phyloP scores from a whole-genome alignment of 2,113 vertebrate species.

The Vanacampus margaritifer region DNA sequence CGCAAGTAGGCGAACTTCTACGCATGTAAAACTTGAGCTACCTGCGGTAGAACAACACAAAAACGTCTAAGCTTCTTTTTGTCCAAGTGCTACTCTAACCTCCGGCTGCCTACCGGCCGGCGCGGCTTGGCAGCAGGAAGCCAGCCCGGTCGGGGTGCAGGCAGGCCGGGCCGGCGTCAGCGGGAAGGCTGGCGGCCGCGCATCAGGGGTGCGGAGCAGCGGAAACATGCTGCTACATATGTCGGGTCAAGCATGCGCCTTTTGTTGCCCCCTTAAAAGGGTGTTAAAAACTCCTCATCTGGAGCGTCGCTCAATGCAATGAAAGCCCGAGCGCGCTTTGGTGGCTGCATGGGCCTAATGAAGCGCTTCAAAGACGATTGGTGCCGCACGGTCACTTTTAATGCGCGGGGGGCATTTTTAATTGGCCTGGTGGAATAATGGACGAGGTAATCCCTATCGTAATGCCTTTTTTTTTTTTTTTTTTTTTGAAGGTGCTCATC shows the following conservation, averaged over 20 bases:
- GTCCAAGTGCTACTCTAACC: constrained; percentile 85
- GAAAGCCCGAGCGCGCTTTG: constrained; percentile 72
- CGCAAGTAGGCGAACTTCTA: too few relatives aligned
- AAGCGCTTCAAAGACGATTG: constrained; percentile 82
- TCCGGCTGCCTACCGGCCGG: constrained; percentile 77
- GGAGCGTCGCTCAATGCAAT: constrained; percentile 73
- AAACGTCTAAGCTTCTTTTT: constrained; percentile 57
- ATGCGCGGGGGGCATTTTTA: constrained; percentile 83
- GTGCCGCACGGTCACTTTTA: constrained; percentile 82
- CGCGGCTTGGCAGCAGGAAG: constrained; percentile 67
- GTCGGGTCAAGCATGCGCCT: constrained; percentile 85
- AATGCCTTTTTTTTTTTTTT: constrained; percentile 42
- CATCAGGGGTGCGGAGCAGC: constrained; percentile 72
- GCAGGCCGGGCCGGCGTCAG: constrained; percentile 69
- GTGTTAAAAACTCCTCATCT: constrained; percentile 85
- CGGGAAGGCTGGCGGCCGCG: constrained; percentile 55
- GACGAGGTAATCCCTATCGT: constrained; percentile 48
- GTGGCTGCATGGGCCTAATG: constrained; percentile 78
- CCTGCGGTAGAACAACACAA: background rate
- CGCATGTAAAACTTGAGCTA: background rate
- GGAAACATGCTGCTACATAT: constrained; percentile 86
- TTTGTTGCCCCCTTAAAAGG: constrained; percentile 82
- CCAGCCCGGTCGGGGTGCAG: constrained; percentile 71
- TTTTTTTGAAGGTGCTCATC: constrained; percentile 14
- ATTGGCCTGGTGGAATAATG: constrained; percentile 69